These are phyloP conservation scores for Colius striatus DNA, from an alignment of 2,113 vertebrate species.

Conservation along the genomic window DNA sequence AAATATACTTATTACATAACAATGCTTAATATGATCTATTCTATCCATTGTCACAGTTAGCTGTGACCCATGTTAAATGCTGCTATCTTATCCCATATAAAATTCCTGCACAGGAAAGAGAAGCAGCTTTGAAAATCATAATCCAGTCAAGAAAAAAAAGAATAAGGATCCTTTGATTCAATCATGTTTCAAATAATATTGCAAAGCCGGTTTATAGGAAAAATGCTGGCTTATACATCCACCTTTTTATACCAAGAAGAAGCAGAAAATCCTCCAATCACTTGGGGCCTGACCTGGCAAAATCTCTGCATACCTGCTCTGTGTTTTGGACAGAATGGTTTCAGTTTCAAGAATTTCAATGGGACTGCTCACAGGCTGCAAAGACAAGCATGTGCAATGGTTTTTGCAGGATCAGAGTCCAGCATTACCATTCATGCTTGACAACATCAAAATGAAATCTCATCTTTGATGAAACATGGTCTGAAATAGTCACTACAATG, in stretches of 20 bases:
- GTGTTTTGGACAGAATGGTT: neutral
- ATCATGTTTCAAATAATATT: neutral
- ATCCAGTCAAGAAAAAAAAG: neutral
- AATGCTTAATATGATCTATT: neutral
- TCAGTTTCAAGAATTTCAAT: neutral
- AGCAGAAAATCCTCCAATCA: neutral
- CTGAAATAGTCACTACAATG: neutral
- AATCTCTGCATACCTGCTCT: neutral
- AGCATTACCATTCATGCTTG: neutral
- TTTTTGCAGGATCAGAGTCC: neutral
- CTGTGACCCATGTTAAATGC: neutral
- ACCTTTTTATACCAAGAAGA: neutral
- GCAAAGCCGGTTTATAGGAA: neutral
- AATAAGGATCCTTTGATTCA: neutral
- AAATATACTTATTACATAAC: neutral
- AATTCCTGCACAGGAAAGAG: neutral
- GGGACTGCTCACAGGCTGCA: neutral
- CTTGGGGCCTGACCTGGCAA: neutral
- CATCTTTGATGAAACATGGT: neutral
- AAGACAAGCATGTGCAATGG: neutral
- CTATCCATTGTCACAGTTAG: neutral
- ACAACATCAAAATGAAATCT: neutral
- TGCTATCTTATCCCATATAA: neutral
- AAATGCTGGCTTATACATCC: neutral
- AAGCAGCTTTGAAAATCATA: neutral